These are phyloP conservation scores for Sigmodon hispidus DNA, from an alignment of 2,113 vertebrate species.

Conservation along the genomic window DNA sequence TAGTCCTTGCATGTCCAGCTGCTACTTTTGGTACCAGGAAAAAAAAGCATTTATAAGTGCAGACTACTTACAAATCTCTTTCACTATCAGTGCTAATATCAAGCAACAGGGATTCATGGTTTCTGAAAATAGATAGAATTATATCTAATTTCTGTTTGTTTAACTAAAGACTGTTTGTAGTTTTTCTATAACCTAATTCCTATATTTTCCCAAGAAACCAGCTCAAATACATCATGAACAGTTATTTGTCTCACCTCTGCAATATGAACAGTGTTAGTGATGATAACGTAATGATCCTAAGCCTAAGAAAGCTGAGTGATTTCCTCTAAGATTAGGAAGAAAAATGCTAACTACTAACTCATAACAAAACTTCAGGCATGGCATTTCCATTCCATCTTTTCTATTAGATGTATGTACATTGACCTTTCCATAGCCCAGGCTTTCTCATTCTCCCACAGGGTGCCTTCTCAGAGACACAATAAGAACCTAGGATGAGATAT, in stretches of 20 bases:
- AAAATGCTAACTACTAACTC: background rate
- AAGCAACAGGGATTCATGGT: no score
- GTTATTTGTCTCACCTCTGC: background rate
- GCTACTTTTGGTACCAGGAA: no score
- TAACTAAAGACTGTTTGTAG: no score
- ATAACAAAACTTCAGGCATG: background rate
- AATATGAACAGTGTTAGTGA: background rate
- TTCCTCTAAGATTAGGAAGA: background rate
- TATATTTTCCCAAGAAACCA: no score
- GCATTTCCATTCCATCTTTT: background rate
- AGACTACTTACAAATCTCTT: no score
- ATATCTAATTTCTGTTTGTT: no score
- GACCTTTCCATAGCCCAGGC: background rate
- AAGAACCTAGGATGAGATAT: no score
- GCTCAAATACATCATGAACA: background rate
- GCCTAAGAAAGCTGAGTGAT: background rate
- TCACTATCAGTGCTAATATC: no score
- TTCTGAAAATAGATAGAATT: no score
- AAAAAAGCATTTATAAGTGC: no score
- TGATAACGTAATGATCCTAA: background rate
- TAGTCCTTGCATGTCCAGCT: no score
- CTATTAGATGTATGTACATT: background rate
- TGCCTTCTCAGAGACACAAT: background rate
- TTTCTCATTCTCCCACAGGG: background rate
- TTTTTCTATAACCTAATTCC: no score